phyloP scores from a whole-genome alignment of 1,140 invertebrate genomes.

The Propsilocerus akamusi region DNA sequence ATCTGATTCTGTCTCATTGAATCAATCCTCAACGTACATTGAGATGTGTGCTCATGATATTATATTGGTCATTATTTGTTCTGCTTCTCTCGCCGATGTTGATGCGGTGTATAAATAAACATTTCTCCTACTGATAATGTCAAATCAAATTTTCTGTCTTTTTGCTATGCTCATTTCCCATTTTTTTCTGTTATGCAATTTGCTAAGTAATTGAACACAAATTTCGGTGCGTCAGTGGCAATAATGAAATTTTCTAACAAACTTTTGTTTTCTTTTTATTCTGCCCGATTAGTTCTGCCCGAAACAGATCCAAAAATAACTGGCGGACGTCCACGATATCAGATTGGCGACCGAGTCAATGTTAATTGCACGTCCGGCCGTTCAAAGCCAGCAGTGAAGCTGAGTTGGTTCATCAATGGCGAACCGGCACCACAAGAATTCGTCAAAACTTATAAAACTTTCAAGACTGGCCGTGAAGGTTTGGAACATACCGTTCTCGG shows the following conservation, averaged over 20 bases:
- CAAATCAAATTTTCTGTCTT: conserved; percentile 1
- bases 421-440: conserved; percentile 35
- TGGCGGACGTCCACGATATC: conserved; percentile 41
- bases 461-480: conserved; percentile 32
- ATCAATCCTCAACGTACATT: too few relatives aligned
- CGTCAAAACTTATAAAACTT: conserved; percentile 29
- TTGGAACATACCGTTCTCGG: conserved; percentile 42
- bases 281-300: conserved; percentile 41
- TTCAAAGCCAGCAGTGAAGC: conserved; percentile 46
- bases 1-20: too few relatives aligned
- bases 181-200: not conserved
- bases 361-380: conserved; percentile 49
- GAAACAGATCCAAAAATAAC: conserved; percentile 43
- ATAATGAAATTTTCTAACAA: not conserved
- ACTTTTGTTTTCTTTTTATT: conserved; percentile 12
- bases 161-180: not conserved
- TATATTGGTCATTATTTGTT: too few relatives aligned
- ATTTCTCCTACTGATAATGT: too few relatives aligned
- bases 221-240: not conserved
- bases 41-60: too few relatives aligned
- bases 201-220: conserved; percentile 1
- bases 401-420: conserved; percentile 56
- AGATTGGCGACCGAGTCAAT: conserved; percentile 40
- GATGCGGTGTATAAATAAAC: too few relatives aligned
- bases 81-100: too few relatives aligned